These are phyloP conservation scores for Choristoneura fumiferana DNA, from an alignment of 1,140 invertebrate genomes.

Conservation along the genomic window DNA sequence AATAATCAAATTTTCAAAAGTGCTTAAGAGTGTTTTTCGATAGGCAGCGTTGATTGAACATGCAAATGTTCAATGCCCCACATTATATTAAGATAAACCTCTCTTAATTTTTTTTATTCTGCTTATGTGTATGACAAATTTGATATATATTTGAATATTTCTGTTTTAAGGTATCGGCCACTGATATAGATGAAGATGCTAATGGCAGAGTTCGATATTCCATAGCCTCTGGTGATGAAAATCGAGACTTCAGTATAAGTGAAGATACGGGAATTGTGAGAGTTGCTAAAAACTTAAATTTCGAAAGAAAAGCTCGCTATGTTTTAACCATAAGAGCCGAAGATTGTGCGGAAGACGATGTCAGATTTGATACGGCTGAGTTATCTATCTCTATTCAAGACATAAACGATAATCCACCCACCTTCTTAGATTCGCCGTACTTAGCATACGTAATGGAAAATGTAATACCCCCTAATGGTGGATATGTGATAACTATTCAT, in stretches of 20 bases:
- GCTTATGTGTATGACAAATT: too few species aligned
- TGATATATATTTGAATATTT: constrained; percentile 1
- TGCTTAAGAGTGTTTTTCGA: too few species aligned
- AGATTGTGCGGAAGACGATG: constrained; percentile 87
- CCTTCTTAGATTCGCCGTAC: constrained; percentile 94
- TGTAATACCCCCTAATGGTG: constrained; percentile 86
- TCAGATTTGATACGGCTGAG: constrained; percentile 85
- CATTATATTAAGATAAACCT: too few species aligned
- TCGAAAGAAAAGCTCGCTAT: constrained; percentile 92
- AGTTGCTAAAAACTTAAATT: constrained; percentile 94
- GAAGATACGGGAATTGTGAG: constrained; percentile 93
- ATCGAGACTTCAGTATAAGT: constrained; percentile 93
- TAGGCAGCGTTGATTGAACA: too few species aligned
- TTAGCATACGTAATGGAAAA: constrained; percentile 96
- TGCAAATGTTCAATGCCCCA: too few species aligned
- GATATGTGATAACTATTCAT: constrained; percentile 88
- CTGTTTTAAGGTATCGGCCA: constrained; percentile 88
- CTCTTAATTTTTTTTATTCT: too few species aligned
- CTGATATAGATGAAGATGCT: constrained; percentile 92
- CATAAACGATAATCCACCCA: constrained; percentile 96
- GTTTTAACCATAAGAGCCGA: constrained; percentile 91
- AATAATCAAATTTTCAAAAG: too few species aligned
- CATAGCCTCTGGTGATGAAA: constrained; percentile 92
- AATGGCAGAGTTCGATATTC: constrained; percentile 94
- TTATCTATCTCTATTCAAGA: constrained; percentile 88